Conservation (phyloP, 2,113 vertebrate species). For the Archocentrus centrarchus region DNA sequence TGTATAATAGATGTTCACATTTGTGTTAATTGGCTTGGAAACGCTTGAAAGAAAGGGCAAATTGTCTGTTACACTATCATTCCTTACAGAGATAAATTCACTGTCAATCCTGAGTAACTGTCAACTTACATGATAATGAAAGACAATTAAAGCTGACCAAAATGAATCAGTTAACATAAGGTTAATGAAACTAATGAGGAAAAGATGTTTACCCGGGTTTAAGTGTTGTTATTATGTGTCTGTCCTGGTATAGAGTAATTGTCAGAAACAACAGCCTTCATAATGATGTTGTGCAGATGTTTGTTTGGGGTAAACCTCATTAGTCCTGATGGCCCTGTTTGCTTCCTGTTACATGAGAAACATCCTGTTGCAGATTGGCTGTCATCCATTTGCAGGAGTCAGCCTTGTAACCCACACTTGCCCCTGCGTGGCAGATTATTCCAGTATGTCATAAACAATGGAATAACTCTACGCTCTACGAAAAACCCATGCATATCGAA, state of each 20-base stretch:
- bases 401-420: conserved; percentile 40
- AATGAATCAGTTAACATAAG: too few species aligned
- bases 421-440: conserved; percentile 49
- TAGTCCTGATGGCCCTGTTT: conserved; percentile 5
- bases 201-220: background rate
- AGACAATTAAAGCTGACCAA: too few species aligned
- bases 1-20: too few species aligned
- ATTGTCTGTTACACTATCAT: too few species aligned
- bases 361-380: conserved; percentile 36
- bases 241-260: background rate
- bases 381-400: conserved; percentile 55
- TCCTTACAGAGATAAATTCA: too few species aligned
- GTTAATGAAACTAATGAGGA: too few species aligned
- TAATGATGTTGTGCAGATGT: conserved; percentile 13
- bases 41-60: too few species aligned
- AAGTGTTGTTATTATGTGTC: background rate
- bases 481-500: conserved; percentile 7
- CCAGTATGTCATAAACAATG: conserved; percentile 61
- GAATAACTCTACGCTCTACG: conserved; percentile 22
- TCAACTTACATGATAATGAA: too few species aligned
- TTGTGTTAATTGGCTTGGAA: too few species aligned
- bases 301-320: conserved; percentile 20
- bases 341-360: conserved; percentile 47
- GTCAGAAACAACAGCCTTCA: background rate
- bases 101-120: too few species aligned